These are phyloP conservation scores for Hirtodrosophila histrioides DNA, from an alignment of 2,888 invertebrate species.

Conservation along the genomic window DNA sequence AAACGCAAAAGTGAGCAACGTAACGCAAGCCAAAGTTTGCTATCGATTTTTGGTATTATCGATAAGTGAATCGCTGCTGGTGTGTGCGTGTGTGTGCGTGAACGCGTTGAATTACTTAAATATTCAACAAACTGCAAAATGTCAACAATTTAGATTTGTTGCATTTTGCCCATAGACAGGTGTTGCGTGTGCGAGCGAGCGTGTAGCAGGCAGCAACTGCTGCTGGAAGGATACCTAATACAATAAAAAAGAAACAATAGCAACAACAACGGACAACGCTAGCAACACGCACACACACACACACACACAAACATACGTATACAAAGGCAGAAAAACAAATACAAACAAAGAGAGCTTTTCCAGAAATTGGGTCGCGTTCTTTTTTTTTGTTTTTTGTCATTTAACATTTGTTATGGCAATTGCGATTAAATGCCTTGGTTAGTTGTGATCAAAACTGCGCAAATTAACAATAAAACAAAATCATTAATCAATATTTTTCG, in stretches of 20 bases:
- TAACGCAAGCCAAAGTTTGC: not conserved
- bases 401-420: slow-evolving; percentile 63
- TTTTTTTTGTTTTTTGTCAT: slow-evolving; percentile 35
- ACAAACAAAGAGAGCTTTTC: slow-evolving; percentile 73
- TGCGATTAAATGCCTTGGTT: slow-evolving; percentile 55
- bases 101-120: slow-evolving; percentile 44
- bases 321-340: slow-evolving; percentile 56
- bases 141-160: slow-evolving; percentile 45
- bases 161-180: slow-evolving; percentile 36
- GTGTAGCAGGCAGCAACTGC: slow-evolving; percentile 19
- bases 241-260: slow-evolving; percentile 9
- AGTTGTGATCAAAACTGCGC: slow-evolving; percentile 28
- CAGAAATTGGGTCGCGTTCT: slow-evolving; percentile 71
- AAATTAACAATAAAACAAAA: slow-evolving; percentile 3
- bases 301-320: slow-evolving; percentile 19
- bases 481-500: slow-evolving; percentile 1
- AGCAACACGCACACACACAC: slow-evolving; percentile 37
- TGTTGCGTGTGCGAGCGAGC: slow-evolving; percentile 17
- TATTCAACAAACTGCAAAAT: slow-evolving; percentile 43
- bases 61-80: slow-evolving; percentile 24
- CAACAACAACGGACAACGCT: slow-evolving; percentile 45
- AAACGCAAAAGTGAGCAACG: not conserved
- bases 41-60: slow-evolving; percentile 21
- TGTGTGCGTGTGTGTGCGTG: slow-evolving; percentile 55
- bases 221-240: slow-evolving; percentile 22